Evolutionary conservation across 2,113 vertebrate genomes (phyloP).

Genomic region (Bufo gargarizans): DNA sequence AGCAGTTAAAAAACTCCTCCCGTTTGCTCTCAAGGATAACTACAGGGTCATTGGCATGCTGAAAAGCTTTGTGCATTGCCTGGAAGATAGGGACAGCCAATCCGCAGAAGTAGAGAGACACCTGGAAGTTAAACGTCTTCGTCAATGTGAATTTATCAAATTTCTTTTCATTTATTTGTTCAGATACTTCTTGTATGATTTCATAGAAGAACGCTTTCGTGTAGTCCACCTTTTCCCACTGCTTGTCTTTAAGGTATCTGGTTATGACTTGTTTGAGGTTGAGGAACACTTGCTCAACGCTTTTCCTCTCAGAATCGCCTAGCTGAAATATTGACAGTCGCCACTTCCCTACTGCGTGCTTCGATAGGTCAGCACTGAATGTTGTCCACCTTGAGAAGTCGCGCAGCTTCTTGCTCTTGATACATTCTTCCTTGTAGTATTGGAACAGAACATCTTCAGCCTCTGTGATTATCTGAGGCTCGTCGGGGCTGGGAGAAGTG

Average conservation of each 20-base stretch:
- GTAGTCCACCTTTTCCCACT: constrained; percentile 44
- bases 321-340: rapidly evolving
- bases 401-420: background rate
- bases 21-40: constrained; percentile 67
- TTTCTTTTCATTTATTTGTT: background rate
- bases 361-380: constrained; percentile 57
- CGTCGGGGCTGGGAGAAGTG: background rate
- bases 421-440: constrained; percentile 47
- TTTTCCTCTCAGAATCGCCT: background rate
- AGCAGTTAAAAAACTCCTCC: constrained; percentile 68
- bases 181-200: constrained; percentile 33
- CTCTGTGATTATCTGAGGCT: constrained; percentile 57
- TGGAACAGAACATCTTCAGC: constrained; percentile 62
- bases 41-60: constrained; percentile 62
- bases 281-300: rapidly evolving
- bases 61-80: constrained; percentile 64
- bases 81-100: constrained; percentile 62
- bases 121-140: constrained; percentile 61
- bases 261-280: background rate
- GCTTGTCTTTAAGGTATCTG: constrained; percentile 41
- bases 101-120: constrained; percentile 64
- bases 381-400: rapidly evolving
- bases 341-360: background rate
- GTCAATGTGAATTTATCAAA: constrained; percentile 51
- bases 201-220: constrained; percentile 55